These are phyloP conservation scores for Ectemnius cavifrons DNA, from an alignment of 2,888 invertebrate genomes.

Conservation along the genomic window DNA sequence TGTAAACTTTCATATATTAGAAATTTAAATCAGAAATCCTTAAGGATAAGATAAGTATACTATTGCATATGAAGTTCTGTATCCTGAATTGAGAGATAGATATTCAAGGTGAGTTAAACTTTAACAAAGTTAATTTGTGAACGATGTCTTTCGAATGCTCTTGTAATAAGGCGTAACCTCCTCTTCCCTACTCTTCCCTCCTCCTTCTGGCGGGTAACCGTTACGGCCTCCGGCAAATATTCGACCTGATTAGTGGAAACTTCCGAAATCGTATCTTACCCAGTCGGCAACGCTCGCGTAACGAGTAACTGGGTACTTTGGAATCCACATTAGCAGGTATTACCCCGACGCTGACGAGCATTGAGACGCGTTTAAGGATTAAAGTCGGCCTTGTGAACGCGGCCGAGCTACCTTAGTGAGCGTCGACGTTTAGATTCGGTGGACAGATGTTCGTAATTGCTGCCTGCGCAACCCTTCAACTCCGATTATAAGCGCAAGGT, in stretches of 20 bases:
- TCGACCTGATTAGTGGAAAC: not conserved
- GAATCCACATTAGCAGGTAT: slow-evolving; percentile 23
- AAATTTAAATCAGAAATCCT: no score
- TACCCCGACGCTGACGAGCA: slow-evolving; percentile 48
- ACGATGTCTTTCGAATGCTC: no score
- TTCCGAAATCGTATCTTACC: slow-evolving; percentile 8
- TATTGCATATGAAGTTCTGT: no score
- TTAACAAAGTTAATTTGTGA: no score
- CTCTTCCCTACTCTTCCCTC: no score
- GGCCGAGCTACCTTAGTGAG: slow-evolving; percentile 49
- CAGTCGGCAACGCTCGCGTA: not conserved
- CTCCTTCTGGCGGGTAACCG: no score
- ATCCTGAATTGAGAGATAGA: no score
- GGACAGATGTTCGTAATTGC: slow-evolving; percentile 65
- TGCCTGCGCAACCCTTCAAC: slow-evolving; percentile 19
- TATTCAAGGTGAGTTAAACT: no score
- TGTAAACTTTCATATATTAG: no score
- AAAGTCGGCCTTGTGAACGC: slow-evolving; percentile 62
- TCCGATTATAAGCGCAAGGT: slow-evolving; percentile 30
- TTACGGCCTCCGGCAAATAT: no score
- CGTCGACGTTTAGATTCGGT: slow-evolving; percentile 55
- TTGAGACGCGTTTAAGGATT: slow-evolving; percentile 59
- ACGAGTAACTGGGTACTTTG: slow-evolving; percentile 8
- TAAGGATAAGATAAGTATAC: no score
- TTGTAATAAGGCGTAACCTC: no score